phyloP scores from a whole-genome alignment of 2,113 vertebrate genomes.

The Typhlomys cinereus region DNA sequence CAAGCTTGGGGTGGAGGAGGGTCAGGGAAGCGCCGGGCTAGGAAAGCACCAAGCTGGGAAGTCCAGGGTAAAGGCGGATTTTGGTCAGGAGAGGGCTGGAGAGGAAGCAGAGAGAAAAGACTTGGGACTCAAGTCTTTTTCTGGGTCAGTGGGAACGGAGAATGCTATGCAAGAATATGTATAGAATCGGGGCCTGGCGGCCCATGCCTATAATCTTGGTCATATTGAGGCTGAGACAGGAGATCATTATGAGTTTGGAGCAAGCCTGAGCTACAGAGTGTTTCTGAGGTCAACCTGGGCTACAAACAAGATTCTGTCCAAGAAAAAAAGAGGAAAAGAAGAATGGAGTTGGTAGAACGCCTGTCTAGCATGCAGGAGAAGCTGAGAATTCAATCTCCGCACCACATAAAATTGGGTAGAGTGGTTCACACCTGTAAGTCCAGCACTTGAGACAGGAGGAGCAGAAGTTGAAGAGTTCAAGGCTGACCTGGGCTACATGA shows the following conservation, averaged over 20 bases:
- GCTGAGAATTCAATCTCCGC: background rate
- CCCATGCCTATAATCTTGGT: background rate
- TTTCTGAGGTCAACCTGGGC: background rate
- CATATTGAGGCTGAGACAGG: background rate
- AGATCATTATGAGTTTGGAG: background rate
- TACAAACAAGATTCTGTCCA: too few relatives aligned
- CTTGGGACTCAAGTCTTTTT: too few relatives aligned
- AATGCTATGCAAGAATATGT: background rate
- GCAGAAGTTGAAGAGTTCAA: background rate
- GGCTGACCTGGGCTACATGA: background rate
- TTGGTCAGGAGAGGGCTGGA: background rate
- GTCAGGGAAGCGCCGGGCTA: accelerated
- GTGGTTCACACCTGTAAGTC: too few relatives aligned
- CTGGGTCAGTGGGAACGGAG: background rate
- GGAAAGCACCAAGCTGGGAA: background rate
- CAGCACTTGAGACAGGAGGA: background rate
- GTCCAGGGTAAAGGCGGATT: accelerated
- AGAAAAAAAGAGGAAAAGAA: too few relatives aligned
- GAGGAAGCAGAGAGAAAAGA: background rate
- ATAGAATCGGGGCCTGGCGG: background rate
- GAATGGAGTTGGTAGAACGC: too few relatives aligned
- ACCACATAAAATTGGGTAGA: too few relatives aligned
- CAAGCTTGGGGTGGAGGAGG: background rate
- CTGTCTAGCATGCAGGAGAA: background rate
- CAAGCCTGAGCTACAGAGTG: background rate